Evolutionary conservation across 2,113 vertebrate species (phyloP).

Genomic region (Odocoileus hemionus): DNA sequence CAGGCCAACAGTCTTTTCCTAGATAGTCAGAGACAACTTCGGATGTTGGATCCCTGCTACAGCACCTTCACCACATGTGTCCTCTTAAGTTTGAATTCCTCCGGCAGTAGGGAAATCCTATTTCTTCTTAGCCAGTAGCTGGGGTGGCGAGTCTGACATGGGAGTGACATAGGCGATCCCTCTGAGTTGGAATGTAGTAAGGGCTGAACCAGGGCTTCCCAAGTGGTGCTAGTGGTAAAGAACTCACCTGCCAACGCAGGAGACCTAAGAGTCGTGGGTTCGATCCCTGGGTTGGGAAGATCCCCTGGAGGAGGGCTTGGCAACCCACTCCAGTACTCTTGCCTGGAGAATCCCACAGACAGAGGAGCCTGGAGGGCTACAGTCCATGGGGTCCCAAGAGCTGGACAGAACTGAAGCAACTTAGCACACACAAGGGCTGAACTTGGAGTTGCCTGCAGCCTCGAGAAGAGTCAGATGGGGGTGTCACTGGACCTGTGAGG

Average conservation of each 20-base stretch:
- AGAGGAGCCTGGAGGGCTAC: not conserved
- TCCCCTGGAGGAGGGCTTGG: not conserved
- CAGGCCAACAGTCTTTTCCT: not conserved
- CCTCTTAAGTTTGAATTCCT: too few relatives aligned
- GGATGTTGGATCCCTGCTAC: not conserved
- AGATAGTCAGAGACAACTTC: not conserved
- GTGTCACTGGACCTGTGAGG: not conserved
- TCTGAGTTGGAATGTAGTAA: rapidly evolving
- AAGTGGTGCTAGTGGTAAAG: not conserved
- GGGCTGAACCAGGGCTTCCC: not conserved
- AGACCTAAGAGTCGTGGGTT: not conserved
- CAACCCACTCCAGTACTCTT: not conserved
- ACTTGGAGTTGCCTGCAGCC: not conserved
- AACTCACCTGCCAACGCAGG: not conserved
- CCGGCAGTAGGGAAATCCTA: rapidly evolving
- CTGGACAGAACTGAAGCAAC: not conserved
- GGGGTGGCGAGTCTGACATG: rapidly evolving
- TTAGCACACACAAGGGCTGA: not conserved
- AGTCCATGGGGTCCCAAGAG: not conserved
- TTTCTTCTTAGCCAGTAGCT: not conserved
- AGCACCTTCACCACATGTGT: not conserved
- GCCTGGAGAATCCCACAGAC: not conserved
- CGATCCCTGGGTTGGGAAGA: not conserved
- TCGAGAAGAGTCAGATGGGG: not conserved
- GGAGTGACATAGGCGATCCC: not conserved